Evolutionary conservation across 2,797 vertebrate genomes (phyloP).

Genomic region (Argyrosomus regius): DNA sequence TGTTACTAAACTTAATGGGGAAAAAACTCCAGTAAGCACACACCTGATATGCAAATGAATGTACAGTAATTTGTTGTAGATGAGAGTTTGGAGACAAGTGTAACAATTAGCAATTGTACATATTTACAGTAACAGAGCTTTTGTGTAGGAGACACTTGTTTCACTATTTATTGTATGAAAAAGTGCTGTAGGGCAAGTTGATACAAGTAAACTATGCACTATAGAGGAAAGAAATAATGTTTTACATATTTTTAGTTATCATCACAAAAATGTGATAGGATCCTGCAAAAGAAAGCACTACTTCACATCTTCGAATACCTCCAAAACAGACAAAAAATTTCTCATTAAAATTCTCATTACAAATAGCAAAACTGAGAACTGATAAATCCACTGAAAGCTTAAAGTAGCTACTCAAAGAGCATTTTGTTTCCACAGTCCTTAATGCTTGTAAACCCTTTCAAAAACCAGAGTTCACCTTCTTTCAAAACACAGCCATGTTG

Average conservation of each 20-base stretch:
- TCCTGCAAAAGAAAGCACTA: conserved; percentile 12
- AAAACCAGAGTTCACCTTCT: conserved; percentile 45
- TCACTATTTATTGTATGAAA: conserved; percentile 36
- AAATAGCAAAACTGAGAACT: conserved; percentile 22
- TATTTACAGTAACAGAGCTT: conserved; percentile 31
- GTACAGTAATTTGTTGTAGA: conserved; percentile 31
- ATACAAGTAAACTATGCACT: conserved; percentile 10
- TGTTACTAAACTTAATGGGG: too few relatives aligned
- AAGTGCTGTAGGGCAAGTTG: conserved; percentile 40
- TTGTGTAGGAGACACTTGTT: conserved; percentile 12
- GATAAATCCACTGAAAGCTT: conserved; percentile 16
- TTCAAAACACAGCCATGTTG: conserved; percentile 52
- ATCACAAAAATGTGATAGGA: conserved; percentile 10
- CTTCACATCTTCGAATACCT: conserved; percentile 25
- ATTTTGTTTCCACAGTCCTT: conserved; percentile 22
- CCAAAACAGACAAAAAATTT: conserved; percentile 15
- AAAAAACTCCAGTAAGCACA: too few relatives aligned
- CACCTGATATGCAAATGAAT: conserved; percentile 36
- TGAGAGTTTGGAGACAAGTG: conserved; percentile 26
- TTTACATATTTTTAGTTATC: conserved; percentile 24
- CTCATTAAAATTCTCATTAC: conserved; percentile 15
- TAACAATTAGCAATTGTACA: conserved; percentile 33
- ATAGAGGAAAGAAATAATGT: conserved; percentile 7
- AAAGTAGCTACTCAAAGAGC: conserved; percentile 1
- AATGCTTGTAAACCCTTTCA: conserved; percentile 29